These are phyloP conservation scores for Eumacrocentrus americanus DNA, from an alignment of 2,888 invertebrate genomes.

Conservation along the genomic window DNA sequence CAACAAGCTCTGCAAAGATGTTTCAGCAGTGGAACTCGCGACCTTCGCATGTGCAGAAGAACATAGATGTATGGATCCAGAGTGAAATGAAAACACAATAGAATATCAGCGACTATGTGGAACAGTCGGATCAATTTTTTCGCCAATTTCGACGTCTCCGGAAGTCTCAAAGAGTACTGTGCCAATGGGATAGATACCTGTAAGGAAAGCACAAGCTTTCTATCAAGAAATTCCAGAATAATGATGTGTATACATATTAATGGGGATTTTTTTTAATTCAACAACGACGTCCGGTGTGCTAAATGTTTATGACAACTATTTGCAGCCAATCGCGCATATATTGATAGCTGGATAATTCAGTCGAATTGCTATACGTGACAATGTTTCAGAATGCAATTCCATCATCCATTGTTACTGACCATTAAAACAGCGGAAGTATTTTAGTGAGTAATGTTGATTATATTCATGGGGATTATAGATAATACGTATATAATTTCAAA, in stretches of 20 bases:
- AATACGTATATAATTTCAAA: too few relatives aligned
- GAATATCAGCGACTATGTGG: constrained; percentile 71
- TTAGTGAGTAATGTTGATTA: too few relatives aligned
- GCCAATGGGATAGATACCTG: constrained; percentile 73
- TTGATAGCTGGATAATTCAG: neutral
- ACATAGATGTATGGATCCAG: constrained; percentile 86
- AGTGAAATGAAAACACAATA: constrained; percentile 82
- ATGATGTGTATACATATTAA: neutral
- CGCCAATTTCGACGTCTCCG: constrained; percentile 34
- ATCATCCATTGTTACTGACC: constrained; percentile 21
- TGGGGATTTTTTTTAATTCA: neutral
- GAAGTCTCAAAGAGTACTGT: constrained; percentile 57
- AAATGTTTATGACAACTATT: neutral
- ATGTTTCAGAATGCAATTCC: constrained; percentile 38
- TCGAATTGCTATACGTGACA: constrained; percentile 39
- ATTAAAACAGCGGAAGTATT: constrained; percentile 26
- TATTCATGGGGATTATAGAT: too few relatives aligned
- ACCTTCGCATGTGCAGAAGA: constrained; percentile 66
- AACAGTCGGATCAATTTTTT: constrained; percentile 58
- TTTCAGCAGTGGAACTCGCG: constrained; percentile 53
- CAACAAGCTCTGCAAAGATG: constrained; percentile 55
- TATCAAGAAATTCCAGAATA: neutral
- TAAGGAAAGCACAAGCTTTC: constrained; percentile 36
- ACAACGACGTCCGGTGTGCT: neutral
- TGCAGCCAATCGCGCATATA: neutral